Conservation (phyloP, 2,888 invertebrate genomes). For the Hoplodrina blanda region DNA sequence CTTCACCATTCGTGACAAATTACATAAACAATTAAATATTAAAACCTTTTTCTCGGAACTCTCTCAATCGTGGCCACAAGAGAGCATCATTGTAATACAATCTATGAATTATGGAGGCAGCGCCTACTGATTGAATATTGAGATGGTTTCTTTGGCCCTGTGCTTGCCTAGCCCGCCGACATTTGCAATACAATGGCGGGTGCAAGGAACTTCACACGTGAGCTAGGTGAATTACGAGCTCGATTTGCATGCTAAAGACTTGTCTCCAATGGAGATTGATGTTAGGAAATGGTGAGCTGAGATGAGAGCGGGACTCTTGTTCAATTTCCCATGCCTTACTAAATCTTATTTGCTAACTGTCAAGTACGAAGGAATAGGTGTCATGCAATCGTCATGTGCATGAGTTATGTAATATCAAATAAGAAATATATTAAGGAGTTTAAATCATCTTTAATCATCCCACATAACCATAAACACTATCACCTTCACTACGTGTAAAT, state of each 20-base stretch:
- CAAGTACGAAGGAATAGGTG: no score
- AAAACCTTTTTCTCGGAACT: constrained; percentile 39
- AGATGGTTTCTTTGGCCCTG: constrained; percentile 48
- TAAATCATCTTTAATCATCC: neutral
- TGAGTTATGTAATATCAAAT: no score
- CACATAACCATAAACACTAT: no score
- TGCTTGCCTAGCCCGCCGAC: constrained; percentile 33
- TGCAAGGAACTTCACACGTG: constrained; percentile 63
- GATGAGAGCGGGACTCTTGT: no score
- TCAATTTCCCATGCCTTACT: neutral
- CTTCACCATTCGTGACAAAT: constrained; percentile 28
- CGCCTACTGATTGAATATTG: constrained; percentile 61
- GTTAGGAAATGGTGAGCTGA: constrained; percentile 5
- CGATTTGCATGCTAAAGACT: constrained; percentile 44
- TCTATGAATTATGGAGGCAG: constrained; percentile 57
- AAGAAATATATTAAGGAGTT: no score
- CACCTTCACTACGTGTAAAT: neutral
- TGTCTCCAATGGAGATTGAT: constrained; percentile 15
- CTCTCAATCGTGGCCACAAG: constrained; percentile 45
- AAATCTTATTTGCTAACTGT: no score
- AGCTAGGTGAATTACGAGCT: constrained; percentile 26
- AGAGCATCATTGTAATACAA: constrained; percentile 36
- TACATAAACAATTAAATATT: constrained; percentile 37
- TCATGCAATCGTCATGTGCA: no score
- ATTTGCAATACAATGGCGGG: constrained; percentile 62